These are phyloP conservation scores for Progne subis DNA, from an alignment of 2,113 vertebrate genomes.

Conservation along the genomic window DNA sequence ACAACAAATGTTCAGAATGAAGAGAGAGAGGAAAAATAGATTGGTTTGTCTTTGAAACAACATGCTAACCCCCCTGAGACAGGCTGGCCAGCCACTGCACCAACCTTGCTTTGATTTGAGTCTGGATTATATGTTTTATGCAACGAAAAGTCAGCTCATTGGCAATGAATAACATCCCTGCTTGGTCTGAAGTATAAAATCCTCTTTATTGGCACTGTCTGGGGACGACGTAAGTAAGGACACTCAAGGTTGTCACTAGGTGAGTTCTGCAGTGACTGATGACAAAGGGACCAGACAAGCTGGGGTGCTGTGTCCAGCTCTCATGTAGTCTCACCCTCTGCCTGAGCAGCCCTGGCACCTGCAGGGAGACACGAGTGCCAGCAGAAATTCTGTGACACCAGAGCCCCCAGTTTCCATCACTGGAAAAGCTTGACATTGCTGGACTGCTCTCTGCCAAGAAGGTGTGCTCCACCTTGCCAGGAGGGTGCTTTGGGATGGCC, in stretches of 20 bases:
- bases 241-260: slow-evolving; percentile 59
- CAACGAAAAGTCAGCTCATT: slow-evolving; percentile 30
- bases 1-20: neutral
- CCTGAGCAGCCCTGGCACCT: neutral
- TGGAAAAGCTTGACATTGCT: neutral
- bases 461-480: neutral
- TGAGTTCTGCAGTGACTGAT: neutral
- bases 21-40: slow-evolving; percentile 13
- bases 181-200: slow-evolving; percentile 34
- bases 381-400: neutral
- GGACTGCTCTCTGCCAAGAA: neutral
- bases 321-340: neutral
- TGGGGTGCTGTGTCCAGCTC: neutral
- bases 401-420: neutral
- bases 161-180: slow-evolving; percentile 38
- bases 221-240: slow-evolving; percentile 16
- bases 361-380: rapidly evolving
- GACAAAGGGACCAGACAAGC: neutral
- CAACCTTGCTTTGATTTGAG: slow-evolving; percentile 45
- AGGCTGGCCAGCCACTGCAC: neutral
- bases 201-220: slow-evolving; percentile 37
- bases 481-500: neutral
- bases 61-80: slow-evolving; percentile 19
- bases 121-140: slow-evolving; percentile 56
- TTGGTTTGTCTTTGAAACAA: slow-evolving; percentile 57